Base-by-base conservation (phyloP, 2,888 invertebrate genomes). In the Julus scandinavius region DNA sequence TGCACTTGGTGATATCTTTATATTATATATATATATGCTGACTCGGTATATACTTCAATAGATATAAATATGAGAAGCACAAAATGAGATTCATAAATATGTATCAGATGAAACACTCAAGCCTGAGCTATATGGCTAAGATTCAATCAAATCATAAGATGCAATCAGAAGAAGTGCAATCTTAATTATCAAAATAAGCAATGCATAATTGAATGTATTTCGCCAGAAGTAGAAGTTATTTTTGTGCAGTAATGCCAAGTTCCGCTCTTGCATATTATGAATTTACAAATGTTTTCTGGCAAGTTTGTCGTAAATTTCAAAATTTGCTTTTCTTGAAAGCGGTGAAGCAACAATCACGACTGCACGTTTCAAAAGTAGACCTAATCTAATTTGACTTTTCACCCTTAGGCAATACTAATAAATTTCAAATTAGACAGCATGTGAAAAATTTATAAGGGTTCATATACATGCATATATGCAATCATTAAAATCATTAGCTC, bases 341-440 rank as follows among this genome's bases (percentile, higher is more conserved):
- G 9, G 29, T 9, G 80, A 9, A 7, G 29, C 72, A 63, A 15
- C 29, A 80, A 80, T 80, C 38, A 80, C 80, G 80, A 29, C 11
- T 38, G 11, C 20, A 7, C 63, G 63, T n/a, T 72, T 20, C 7
- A 72, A 20, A 7, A 20, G 63, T 29, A 20, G 20, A 6, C 63
- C 63, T 72, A 72, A 72, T 72, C 63, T 38, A 80, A 80, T 80
- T 80, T 80, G 80, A 80, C 7, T 80, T 9, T 2, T 80, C 29
- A 80, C 80, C 80, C 80, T 38, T 29, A 29, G 13, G 80, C 80
- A 80, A 38, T 29, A 80, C 20, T 29, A 80, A 80, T 80, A 20
- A 80, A 80, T 80, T 80, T 80, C 80, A 38, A 80, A 80, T 80
- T 72, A 72, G 63, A n/a, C 63, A 72, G 63, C 63, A 72, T 20